Evolutionary conservation across 2,797 vertebrate genomes (phyloP).

Genomic region (Pangasius macronema): DNA sequence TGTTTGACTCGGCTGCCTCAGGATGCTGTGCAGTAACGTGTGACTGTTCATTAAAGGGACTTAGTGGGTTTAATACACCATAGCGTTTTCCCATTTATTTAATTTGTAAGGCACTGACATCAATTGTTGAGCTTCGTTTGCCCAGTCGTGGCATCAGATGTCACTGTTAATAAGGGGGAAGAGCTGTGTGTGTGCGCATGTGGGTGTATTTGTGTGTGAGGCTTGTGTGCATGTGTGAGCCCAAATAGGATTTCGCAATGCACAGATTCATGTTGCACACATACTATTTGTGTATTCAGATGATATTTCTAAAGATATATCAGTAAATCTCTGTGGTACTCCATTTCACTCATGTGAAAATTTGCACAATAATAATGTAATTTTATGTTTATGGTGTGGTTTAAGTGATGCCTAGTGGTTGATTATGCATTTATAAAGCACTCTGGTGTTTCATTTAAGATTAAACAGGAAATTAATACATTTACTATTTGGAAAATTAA

Average conservation of each 20-base stretch:
- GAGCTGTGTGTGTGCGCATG: conserved; percentile 63
- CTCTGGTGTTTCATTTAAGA: conserved; percentile 8
- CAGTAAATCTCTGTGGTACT: not conserved
- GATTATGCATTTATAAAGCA: not conserved
- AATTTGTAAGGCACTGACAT: conserved; percentile 85
- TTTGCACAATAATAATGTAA: not conserved
- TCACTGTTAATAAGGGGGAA: conserved; percentile 75
- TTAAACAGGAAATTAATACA: not conserved
- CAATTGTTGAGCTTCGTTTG: conserved; percentile 85
- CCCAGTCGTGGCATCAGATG: conserved; percentile 78
- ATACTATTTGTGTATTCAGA: not conserved
- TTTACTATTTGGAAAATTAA: not conserved
- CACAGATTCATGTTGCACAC: conserved; percentile 23
- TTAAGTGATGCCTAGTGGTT: not conserved
- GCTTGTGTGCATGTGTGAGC: conserved; percentile 20
- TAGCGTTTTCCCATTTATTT: conserved; percentile 81
- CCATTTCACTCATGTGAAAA: not conserved
- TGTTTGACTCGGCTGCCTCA: conserved; percentile 63
- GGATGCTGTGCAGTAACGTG: conserved; percentile 62
- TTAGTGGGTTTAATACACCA: conserved; percentile 81
- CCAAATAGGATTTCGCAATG: not conserved
- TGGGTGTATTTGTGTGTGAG: conserved; percentile 49
- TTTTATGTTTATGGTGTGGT: not conserved
- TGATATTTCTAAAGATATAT: not conserved
- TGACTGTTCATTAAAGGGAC: conserved; percentile 73